phyloP scores from a whole-genome alignment of 92 coral and sea anemone species.

The Heteractis magnifica region DNA sequence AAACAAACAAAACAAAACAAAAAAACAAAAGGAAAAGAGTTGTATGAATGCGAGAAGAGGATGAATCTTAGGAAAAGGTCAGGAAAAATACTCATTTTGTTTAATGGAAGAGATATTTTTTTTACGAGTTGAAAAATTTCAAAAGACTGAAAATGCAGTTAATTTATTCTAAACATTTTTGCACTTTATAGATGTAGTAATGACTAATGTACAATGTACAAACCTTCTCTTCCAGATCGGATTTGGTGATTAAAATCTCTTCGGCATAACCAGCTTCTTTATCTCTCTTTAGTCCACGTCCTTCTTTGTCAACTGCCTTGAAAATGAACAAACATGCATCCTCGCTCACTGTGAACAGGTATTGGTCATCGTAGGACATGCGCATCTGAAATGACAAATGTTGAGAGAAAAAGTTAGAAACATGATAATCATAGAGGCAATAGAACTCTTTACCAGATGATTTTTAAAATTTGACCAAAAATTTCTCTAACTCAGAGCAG shows the following conservation, averaged over 20 bases:
- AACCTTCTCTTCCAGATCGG: constrained; percentile 98
- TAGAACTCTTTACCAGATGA: too few relatives aligned
- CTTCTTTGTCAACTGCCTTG: constrained; percentile 98
- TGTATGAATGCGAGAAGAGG: too few relatives aligned
- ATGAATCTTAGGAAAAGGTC: too few relatives aligned
- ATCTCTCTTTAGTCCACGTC: constrained; percentile 95
- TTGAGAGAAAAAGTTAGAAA: neutral
- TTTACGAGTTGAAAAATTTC: too few relatives aligned
- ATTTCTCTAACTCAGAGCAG: neutral
- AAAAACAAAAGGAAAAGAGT: too few relatives aligned
- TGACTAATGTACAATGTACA: neutral
- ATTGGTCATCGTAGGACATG: constrained; percentile 98
- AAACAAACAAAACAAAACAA: too few relatives aligned
- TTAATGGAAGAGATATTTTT: too few relatives aligned
- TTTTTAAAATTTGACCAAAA: neutral
- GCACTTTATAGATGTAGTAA: neutral
- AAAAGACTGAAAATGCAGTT: too few relatives aligned
- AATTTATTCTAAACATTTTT: too few relatives aligned
- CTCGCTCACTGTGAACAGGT: constrained; percentile 96
- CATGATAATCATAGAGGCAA: neutral
- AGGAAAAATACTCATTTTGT: too few relatives aligned
- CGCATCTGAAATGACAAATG: constrained; percentile 71
- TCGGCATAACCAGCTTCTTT: constrained; percentile 99
- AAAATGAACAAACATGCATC: constrained; percentile 91
- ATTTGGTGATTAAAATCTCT: constrained; percentile 94